Conservation (phyloP, 1,140 invertebrate species). For the Eurytemora carolleeae region DNA sequence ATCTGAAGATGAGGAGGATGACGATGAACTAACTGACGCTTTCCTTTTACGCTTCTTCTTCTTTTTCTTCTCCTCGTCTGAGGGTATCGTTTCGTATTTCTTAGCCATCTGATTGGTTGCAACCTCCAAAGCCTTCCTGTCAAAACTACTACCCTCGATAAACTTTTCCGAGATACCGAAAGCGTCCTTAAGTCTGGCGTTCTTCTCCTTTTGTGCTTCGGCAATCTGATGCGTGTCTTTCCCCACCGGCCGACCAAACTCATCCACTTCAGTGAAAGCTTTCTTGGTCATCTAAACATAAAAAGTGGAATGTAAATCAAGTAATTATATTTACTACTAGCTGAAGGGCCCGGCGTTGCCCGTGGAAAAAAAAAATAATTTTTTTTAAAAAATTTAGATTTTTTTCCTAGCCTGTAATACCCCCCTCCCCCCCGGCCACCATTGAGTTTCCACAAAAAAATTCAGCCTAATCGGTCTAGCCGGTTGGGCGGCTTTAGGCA, state of each 20-base stretch:
- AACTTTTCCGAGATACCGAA: slow-evolving; percentile 86
- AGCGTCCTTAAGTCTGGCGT: slow-evolving; percentile 68
- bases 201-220: slow-evolving; percentile 88
- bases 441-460: too few relatives aligned
- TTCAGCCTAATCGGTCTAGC: too few relatives aligned
- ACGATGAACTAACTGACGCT: neutral
- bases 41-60: too few relatives aligned
- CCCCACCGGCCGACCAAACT: slow-evolving; percentile 15
- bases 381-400: too few relatives aligned
- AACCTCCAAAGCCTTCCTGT: slow-evolving; percentile 28
- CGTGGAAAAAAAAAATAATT: too few relatives aligned
- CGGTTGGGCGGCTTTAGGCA: too few relatives aligned
- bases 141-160: slow-evolving; percentile 78
- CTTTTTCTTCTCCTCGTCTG: neutral
- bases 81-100: neutral
- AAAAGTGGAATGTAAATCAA: too few relatives aligned
- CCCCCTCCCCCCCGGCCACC: too few relatives aligned
- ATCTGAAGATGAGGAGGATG: neutral
- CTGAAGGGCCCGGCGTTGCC: too few relatives aligned
- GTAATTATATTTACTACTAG: too few relatives aligned
- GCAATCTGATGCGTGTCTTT: slow-evolving; percentile 78
- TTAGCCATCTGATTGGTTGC: too few relatives aligned
- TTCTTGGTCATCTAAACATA: neutral
- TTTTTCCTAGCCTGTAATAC: too few relatives aligned
- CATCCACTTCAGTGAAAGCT: slow-evolving; percentile 19